Evolutionary conservation across 2,888 invertebrate species (phyloP), one percentile per base, ranked within the genome.

Genomic region (Polymixis lichenea): DNA sequence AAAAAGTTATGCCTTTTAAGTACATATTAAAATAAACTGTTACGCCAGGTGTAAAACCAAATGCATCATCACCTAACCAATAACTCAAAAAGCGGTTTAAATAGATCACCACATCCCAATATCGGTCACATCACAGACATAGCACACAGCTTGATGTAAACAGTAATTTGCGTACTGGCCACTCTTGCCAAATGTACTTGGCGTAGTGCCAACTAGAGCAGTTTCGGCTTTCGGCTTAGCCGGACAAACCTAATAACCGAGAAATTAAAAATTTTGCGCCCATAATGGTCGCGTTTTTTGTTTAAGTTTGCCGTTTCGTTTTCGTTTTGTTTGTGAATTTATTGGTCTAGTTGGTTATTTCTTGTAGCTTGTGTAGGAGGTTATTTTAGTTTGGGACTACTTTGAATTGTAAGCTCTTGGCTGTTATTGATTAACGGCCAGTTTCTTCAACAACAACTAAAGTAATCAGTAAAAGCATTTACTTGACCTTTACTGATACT

Each of bases 141-240:
- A 72, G 58, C 66, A 49, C 72, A 83, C 67, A 85, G 75, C 77
- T 85, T 84, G 91, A 90, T 91, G 92, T 91, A 92, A 93, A 93
- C 92, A 93, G 91, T 93, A 92, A 94, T 94, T 94, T 92, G 93
- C 91, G 89, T 92, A 88, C 87, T 38, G 38, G 72, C 83, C 79
- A 85, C 83, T 79, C 81, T 86, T 90, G 94, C 94, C 94, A 94
- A 94, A 93, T 93, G 92, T 91, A 90, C 82, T 92, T 92, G 94
- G 94, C 89, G 2, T n/a, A 19, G 32, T 58, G 90, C 94, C 94
- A 94, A 93, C 80, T 89, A 80, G 90, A 89, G 81, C 89, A 68
- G 78, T 61, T 75, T 80, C 69, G 74, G 73, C 77, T 75, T 84
- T 85, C 78, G 80, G 85, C 75, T 86, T 85, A 86, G 86, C 76